A percentile compares a stretch with the other conserved stretches of the same genome.
phyloP scores from a whole-genome alignment of 2,888 invertebrate species.

The Tribolium freemani region DNA sequence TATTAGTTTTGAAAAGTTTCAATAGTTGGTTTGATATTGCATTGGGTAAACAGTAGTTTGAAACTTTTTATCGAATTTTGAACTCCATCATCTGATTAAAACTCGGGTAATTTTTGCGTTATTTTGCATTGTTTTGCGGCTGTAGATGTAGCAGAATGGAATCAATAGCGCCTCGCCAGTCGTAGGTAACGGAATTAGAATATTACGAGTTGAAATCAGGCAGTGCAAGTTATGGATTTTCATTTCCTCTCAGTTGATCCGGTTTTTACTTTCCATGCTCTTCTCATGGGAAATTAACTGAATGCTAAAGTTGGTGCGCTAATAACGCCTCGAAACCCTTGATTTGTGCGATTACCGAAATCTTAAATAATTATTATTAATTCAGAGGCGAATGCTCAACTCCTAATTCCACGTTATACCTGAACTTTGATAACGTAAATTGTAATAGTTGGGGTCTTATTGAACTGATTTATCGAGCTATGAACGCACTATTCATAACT shows the following conservation, averaged over 20 bases:
- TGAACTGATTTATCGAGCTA: constrained; percentile 32
- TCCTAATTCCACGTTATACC: constrained; percentile 29
- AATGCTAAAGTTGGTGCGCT: constrained; percentile 38
- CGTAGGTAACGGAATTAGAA: constrained; percentile 27
- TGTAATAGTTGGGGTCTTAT: constrained; percentile 23
- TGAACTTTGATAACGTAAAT: constrained; percentile 29
- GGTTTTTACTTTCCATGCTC: constrained; percentile 58
- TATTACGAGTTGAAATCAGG: constrained; percentile 47
- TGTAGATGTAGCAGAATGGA: not conserved
- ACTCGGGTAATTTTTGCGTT: too few species aligned
- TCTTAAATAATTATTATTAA: constrained; percentile 43
- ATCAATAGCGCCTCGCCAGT: not conserved
- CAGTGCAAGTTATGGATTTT: constrained; percentile 62
- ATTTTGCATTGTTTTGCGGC: not conserved
- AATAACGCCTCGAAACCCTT: constrained; percentile 35
- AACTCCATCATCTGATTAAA: too few species aligned
- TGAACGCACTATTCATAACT: constrained; percentile 7
- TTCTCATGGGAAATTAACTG: constrained; percentile 62
- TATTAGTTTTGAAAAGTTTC: too few species aligned
- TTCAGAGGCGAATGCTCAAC: constrained; percentile 25
- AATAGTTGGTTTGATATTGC: too few species aligned
- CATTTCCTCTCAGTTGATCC: constrained; percentile 62
- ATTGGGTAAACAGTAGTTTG: too few species aligned
- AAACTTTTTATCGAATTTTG: too few species aligned
- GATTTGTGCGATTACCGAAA: constrained; percentile 43